Base-by-base conservation (phyloP, 2,888 invertebrate species). In the Athripsodes cinereus region DNA sequence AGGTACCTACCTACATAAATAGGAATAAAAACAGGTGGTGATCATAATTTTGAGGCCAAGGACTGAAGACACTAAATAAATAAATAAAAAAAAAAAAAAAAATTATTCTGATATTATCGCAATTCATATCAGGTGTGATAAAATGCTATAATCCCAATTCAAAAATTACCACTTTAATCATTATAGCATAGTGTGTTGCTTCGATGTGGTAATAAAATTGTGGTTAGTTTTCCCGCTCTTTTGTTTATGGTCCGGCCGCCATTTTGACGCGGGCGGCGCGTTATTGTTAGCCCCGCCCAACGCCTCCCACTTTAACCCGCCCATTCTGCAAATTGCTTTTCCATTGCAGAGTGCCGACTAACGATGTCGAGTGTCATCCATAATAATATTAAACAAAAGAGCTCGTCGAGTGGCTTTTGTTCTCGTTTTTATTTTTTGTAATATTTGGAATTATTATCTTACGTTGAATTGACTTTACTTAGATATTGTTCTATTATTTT, bases 181-280 rank as follows among this genome's bases (percentile, higher is more conserved):
- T n/a, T n/a, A n/a, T n/a, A n/a, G n/a, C n/a, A n/a, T n/a, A n/a
- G n/a, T n/a, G n/a, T n/a, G n/a, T n/a, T n/a, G n/a, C n/a, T n/a
- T n/a, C n/a, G n/a, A n/a, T n/a, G n/a, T n/a, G n/a, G n/a, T n/a
- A n/a, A n/a, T n/a, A 35, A 50, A 55, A 31, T 13, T 6, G 35
- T 22, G n/a, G n/a, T n/a, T n/a, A 26, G 26, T 52, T 56, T 57
- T 54, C 53, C 58, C 50, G 54, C 58, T 34, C 40, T 40, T 26
- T 59, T 59, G 59, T 59, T 56, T 56, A 51, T 57, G 50, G 53
- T 21, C 46, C 64, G 67, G 68, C 77, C 71, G 77, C 77, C 77
- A 77, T 77, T 67, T 74, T 77, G 71, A 48, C 49, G 58, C 44
- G 68, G 77, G 77, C 74, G 76, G 69, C 66, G 71, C 71, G 40